phyloP scores from a whole-genome alignment of 2,888 invertebrate species.

The Melanophora roralis region DNA sequence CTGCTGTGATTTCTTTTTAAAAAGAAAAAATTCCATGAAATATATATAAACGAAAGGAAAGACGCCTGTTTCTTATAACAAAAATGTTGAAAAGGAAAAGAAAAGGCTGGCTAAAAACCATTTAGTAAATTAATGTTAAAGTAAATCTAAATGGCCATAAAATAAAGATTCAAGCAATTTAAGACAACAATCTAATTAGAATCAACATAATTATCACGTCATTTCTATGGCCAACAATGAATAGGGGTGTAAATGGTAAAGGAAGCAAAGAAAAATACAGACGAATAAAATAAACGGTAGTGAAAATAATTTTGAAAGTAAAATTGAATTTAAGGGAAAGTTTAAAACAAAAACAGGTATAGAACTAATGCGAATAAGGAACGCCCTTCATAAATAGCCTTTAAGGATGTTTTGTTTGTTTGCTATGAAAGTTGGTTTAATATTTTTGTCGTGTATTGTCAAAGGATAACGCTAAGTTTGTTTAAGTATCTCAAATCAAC shows the following conservation, averaged over 20 bases:
- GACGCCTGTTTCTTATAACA: neutral
- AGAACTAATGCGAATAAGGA: too few species aligned
- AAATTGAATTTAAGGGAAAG: neutral
- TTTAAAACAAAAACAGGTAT: neutral
- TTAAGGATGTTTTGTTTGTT: too few species aligned
- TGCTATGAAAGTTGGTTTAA: too few species aligned
- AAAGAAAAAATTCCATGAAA: neutral
- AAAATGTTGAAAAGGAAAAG: too few species aligned
- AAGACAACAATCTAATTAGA: constrained; percentile 72
- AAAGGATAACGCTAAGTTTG: too few species aligned
- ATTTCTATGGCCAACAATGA: constrained; percentile 29
- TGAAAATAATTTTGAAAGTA: constrained; percentile 10
- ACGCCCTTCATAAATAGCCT: too few species aligned
- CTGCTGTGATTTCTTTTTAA: constrained; percentile 38
- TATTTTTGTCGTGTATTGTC: too few species aligned
- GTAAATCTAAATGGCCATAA: constrained; percentile 52
- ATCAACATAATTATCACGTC: constrained; percentile 70
- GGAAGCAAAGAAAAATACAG: neutral
- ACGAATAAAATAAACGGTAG: constrained; percentile 12
- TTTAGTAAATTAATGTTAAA: neutral
- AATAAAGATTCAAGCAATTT: constrained; percentile 26
- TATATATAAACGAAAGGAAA: constrained; percentile 29
- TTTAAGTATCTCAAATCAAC: too few species aligned
- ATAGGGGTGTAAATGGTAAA: constrained; percentile 12
- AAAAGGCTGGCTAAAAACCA: too few species aligned